phyloP scores from a whole-genome alignment of 2,888 invertebrate species.

The Microplitis manilae region DNA sequence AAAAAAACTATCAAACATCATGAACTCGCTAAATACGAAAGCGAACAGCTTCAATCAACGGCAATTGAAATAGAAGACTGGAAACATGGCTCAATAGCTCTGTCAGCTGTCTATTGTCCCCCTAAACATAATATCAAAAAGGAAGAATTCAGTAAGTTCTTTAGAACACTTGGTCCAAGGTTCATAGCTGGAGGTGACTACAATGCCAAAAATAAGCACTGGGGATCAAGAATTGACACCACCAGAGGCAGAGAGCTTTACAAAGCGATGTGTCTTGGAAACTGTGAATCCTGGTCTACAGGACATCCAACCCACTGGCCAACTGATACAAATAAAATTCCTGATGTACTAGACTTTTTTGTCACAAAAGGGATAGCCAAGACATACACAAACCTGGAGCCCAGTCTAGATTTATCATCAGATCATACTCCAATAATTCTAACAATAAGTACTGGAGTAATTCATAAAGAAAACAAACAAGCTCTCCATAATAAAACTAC shows the following conservation, averaged over 20 bases:
- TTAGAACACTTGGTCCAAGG: constrained; percentile 41
- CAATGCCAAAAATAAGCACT: constrained; percentile 46
- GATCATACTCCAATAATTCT: no score
- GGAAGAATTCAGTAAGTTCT: constrained; percentile 35
- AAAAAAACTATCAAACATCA: constrained; percentile 48
- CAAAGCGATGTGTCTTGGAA: not conserved
- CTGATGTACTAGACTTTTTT: no score
- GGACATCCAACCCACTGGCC: no score
- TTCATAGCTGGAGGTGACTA: constrained; percentile 46
- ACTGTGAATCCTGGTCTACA: no score
- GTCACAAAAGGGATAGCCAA: no score
- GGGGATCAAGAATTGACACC: constrained; percentile 49
- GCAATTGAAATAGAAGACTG: constrained; percentile 42
- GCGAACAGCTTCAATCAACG: constrained; percentile 47
- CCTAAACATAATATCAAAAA: constrained; percentile 37
- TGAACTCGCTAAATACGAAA: constrained; percentile 31
- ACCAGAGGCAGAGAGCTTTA: constrained; percentile 37
- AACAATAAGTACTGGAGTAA: no score
- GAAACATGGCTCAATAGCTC: constrained; percentile 30
- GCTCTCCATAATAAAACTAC: no score
- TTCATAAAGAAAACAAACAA: no score
- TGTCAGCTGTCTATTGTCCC: constrained; percentile 43
- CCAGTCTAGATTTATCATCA: no score
- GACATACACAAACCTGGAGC: no score
- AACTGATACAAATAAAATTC: no score